Evolutionary conservation across 1,140 invertebrate species (phyloP), one percentile per base, ranked within the genome.

Genomic region (Drosophila repleta): DNA sequence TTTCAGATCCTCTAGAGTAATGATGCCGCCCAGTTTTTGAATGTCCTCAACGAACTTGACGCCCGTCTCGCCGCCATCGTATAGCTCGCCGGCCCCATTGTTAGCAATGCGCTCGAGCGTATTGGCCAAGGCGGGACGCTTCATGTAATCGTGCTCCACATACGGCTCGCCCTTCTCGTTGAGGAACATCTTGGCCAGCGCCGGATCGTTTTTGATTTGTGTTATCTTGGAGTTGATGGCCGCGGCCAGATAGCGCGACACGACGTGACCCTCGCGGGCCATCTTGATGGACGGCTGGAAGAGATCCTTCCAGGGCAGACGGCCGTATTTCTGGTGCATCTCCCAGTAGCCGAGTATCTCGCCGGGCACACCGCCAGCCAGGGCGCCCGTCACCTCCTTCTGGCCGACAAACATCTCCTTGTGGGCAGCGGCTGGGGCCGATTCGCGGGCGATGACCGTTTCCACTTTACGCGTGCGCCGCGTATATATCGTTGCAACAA

Each of bases 311-410:
- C 98, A 99, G 0, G 94, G 93, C n/a, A 98, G 90, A 57, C 93
- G 94, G 0, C 97, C 95, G 75, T 95, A 98, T 80, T 93, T 94
- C 52, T 95, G 91, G 90, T 98, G 95, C 4, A 97, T 94, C 57
- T 95, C 94, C 94, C 95, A 96, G 90, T 97, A 98, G 1, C 98
- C 98, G 67, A 94, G 92, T 0, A 99, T 88, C 92, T 99, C 98
- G 5, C 97, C 98, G 0, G 98, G 98, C 7, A 99, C 96, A 0
- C 95, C 98, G 2, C 98, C 94, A 0, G 98, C 94, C 61, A 95
- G 84, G 0, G 95, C 96, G 24, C 90, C 90, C 5, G 90, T 90
- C 0, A 91, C 55, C 35, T 51, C 46, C 0, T 75, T 62, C 64
- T 92, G 82, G 10, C 92, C 92, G 7, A 93, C 83, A 90, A 94